phyloP scores from a whole-genome alignment of 2,888 invertebrate genomes.

The Copidosoma aretas region DNA sequence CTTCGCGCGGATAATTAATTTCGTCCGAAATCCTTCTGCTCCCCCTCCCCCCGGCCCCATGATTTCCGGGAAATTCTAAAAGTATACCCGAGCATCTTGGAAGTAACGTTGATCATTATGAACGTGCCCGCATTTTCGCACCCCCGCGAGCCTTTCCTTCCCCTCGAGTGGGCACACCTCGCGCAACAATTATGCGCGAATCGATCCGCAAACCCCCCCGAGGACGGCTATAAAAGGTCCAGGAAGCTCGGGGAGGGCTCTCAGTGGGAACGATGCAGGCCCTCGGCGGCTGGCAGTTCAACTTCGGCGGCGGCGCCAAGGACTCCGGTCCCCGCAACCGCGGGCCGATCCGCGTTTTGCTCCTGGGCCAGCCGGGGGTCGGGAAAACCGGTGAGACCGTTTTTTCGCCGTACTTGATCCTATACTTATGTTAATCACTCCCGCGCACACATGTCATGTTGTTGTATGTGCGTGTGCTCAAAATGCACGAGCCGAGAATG shows the following conservation, averaged over 20 bases:
- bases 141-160: neutral
- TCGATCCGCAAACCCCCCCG: neutral
- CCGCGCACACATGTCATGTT: too few species aligned
- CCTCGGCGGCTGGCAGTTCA: slow-evolving; percentile 20
- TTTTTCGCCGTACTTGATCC: neutral
- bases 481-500: neutral
- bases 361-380: slow-evolving; percentile 81
- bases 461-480: slow-evolving; percentile 9
- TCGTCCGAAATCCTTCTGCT: too few species aligned
- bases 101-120: too few species aligned
- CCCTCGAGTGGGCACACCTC: neutral
- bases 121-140: neutral
- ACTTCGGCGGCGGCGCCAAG: slow-evolving; percentile 16
- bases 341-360: slow-evolving; percentile 73
- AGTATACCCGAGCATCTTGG: too few species aligned
- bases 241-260: neutral
- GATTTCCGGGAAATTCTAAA: too few species aligned
- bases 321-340: slow-evolving; percentile 7
- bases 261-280: slow-evolving; percentile 23
- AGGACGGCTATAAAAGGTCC: slow-evolving; percentile 10
- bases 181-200: slow-evolving; percentile 7
- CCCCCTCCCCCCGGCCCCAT: too few species aligned
- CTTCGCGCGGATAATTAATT: too few species aligned
- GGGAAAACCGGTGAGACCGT: slow-evolving; percentile 80
- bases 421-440: too few species aligned